Base-by-base conservation (phyloP, 1,140 invertebrate species). In the Metopolophium dirhodum region DNA sequence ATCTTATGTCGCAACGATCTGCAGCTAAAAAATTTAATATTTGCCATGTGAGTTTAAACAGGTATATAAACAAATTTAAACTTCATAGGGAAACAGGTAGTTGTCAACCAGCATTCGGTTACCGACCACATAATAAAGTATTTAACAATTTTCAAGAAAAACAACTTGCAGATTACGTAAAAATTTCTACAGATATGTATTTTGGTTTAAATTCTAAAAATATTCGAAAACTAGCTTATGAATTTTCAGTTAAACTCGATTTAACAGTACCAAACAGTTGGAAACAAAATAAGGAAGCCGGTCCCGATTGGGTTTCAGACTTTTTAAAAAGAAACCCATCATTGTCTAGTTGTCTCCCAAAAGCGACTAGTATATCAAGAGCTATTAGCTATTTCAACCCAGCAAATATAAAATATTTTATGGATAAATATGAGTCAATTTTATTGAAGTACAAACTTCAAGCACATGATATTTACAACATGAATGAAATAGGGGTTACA, bases 351-450 rank as follows among this genome's bases (percentile, higher is more conserved):
- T 26, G 37, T n/a, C 57, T 49, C 14, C 82, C 93, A 37, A 91
- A 93, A 77, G 82, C 45, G 51, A 86, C 30, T 18, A 90, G 61
- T 35, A 23, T 94, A 47, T 41, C 91, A 47, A 47, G 82, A 22
- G 23, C 87, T 26, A 54, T 54, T 6, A 6, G 37, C 37, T 94
- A n/a, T n/a, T n/a, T 92, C n/a, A 94, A 94, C 26, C 45, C 41
- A 45, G 37, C 68, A 94, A 95, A 95, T 94, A 94, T 95, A 91
- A 91, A 94, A 41, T 18, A 92, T 20, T 96, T 95, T 94, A 95
- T 95, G 90, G 57, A 94, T 85, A 95, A 95, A 94, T 90, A 95
- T 54, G 93, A 94, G 88, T 61, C 94, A 93, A 41, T 95, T 14
- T 94, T 95, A 87, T 93, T 94, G 23, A 94, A 94, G 86, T 94